phyloP scores from a whole-genome alignment of 2,797 vertebrate genomes.

The Peromyscus nudipes region DNA sequence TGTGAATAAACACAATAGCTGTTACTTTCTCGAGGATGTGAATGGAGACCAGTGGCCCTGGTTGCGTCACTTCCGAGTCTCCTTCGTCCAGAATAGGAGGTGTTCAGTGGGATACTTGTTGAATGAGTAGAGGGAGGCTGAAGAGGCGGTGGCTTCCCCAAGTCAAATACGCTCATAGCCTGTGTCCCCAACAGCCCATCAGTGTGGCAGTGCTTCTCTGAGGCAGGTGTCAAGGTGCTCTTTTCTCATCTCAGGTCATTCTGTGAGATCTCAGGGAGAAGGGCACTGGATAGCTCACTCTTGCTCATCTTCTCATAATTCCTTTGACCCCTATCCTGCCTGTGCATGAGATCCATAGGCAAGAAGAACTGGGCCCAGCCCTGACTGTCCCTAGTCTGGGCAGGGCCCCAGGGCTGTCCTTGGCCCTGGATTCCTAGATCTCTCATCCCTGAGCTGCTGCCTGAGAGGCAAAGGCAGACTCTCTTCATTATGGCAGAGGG shows the following conservation, averaged over 20 bases:
- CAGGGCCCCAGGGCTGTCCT: not conserved
- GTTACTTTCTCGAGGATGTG: not conserved
- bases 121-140: not conserved
- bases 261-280: constrained; percentile 25
- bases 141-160: not conserved
- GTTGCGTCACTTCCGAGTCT: not conserved
- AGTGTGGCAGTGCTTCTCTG: not conserved
- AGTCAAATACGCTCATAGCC: not conserved
- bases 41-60: constrained; percentile 6
- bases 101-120: not conserved
- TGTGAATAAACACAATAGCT: not conserved
- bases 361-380: not conserved
- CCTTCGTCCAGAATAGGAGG: not conserved
- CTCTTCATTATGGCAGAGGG: constrained; percentile 19
- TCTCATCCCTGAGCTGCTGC: not conserved
- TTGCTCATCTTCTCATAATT: constrained; percentile 6
- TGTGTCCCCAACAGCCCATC: not conserved
- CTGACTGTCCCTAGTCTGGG: not conserved
- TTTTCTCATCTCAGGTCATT: constrained; percentile 60
- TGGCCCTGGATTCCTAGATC: constrained; percentile 18
- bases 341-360: not conserved
- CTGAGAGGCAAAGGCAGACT: not conserved
- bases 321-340: not conserved
- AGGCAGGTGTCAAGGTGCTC: constrained; percentile 68
- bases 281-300: constrained; percentile 45